Evolutionary conservation across 2,113 vertebrate species (phyloP), one percentile per base, ranked within the genome.

Genomic region (Strigops habroptila): DNA sequence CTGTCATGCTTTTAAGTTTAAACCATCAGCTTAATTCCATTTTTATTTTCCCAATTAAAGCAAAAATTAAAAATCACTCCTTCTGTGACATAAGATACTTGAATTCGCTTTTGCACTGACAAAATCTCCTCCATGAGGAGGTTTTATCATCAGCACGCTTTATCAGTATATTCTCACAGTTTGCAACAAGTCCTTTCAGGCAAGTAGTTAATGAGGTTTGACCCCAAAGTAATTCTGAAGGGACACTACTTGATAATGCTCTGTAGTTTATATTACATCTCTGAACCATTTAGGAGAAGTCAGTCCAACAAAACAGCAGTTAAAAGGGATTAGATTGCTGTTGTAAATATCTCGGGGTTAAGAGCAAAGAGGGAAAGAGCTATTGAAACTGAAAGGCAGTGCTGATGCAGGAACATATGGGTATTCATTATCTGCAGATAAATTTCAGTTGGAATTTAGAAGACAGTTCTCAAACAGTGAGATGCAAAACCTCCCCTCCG

Each of bases 391-490:
- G 86, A 79, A 79, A 75, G 87, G 75, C 70, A 76, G 39, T 30
- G 59, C 24, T 62, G 88, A 74, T 0, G 15, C 63, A 63, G 80
- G n/a, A 96, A 70, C 41, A 65, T 76, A 52, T 15, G 60, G 21
- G 52, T 52, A 86, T 86, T 94, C 82, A 59, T 57, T 88, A 91
- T 86, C 71, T 43, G 71, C 71, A 81, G 91, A 92, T 55, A 95
- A 88, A 86, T 86, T 90, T 70, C 82, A n/a, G 59, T 15, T 64
- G 59, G 44, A 92, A 86, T 92, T 67, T 41, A 80, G 76, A 74
- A 86, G 53, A 73, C 71, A 82, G 49, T 52, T 93, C 68, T 90
- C 84, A 59, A 85, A 44, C 39, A 49, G 41, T 10, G 53, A 88
- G 46, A 74, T 67, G 48, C 0, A 39, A 90, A 92, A 92, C 37